Evolutionary conservation across 1,140 invertebrate species (phyloP).

Genomic region (Apis dorsata): DNA sequence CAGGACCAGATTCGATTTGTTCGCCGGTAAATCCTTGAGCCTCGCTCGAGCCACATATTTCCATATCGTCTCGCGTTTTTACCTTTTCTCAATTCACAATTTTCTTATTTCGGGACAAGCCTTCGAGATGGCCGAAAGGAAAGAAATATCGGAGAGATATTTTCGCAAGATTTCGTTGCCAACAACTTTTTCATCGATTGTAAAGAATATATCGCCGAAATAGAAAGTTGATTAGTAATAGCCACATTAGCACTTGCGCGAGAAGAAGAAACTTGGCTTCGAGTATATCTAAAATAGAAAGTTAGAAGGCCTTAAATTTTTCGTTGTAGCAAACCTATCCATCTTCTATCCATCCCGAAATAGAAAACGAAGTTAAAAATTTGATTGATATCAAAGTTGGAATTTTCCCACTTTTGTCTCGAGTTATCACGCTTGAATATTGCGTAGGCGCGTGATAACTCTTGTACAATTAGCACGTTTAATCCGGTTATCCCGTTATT

Average conservation of each 20-base stretch:
- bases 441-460: not conserved
- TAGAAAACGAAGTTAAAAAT: no score
- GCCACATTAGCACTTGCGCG: not conserved
- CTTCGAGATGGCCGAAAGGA: no score
- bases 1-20: constrained; percentile 72
- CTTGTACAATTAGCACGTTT: constrained; percentile 22
- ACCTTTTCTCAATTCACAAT: not conserved
- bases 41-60: not conserved
- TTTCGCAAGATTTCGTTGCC: no score
- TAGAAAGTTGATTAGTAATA: no score
- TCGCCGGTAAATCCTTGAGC: constrained; percentile 60
- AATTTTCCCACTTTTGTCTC: no score
- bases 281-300: not conserved
- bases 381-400: no score
- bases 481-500: constrained; percentile 27
- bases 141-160: no score
- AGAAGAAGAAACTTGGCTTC: not conserved
- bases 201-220: no score
- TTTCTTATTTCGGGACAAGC: not conserved
- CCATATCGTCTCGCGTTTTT: not conserved
- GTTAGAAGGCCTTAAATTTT: not conserved
- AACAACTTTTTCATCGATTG: no score
- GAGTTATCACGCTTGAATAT: not conserved
- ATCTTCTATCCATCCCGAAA: no score
- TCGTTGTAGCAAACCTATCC: no score